Evolutionary conservation across 2,113 vertebrate genomes (phyloP).

Genomic region (Athene noctua): DNA sequence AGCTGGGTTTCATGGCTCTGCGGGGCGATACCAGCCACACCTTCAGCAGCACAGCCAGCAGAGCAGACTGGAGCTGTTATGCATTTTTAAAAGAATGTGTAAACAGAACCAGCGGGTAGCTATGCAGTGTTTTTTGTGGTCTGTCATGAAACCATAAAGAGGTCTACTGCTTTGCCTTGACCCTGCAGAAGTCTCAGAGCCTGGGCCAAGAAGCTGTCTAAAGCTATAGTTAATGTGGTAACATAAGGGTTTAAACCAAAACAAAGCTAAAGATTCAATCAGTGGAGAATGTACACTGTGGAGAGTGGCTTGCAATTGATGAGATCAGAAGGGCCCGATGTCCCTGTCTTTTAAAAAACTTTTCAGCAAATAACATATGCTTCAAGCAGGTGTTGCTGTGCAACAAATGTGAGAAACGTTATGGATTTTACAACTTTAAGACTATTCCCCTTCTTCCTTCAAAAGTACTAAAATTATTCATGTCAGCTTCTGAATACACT

Average conservation of each 20-base stretch:
- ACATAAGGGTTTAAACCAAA: constrained; percentile 6
- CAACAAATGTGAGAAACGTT: neutral
- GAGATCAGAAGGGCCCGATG: neutral
- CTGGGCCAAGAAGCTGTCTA: constrained; percentile 50
- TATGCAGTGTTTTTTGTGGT: constrained; percentile 15
- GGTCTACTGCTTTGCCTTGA: neutral
- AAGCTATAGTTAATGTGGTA: constrained; percentile 28
- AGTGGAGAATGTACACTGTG: neutral
- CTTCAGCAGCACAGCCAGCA: neutral
- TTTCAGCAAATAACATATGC: neutral
- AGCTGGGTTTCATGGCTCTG: neutral
- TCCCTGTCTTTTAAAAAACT: neutral
- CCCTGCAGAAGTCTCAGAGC: neutral
- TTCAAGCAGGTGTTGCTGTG: neutral
- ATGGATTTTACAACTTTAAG: neutral
- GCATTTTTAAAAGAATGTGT: constrained; percentile 7
- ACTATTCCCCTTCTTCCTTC: neutral
- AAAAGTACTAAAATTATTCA: neutral
- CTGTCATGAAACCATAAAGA: constrained; percentile 49
- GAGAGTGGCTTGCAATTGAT: neutral
- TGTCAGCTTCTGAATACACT: neutral
- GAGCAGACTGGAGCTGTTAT: neutral
- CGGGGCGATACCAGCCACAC: neutral
- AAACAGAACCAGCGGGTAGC: constrained; percentile 46
- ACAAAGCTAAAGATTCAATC: neutral